These are phyloP conservation scores for Oncorhynchus tshawytscha DNA, from an alignment of 2,113 vertebrate genomes.

Conservation along the genomic window DNA sequence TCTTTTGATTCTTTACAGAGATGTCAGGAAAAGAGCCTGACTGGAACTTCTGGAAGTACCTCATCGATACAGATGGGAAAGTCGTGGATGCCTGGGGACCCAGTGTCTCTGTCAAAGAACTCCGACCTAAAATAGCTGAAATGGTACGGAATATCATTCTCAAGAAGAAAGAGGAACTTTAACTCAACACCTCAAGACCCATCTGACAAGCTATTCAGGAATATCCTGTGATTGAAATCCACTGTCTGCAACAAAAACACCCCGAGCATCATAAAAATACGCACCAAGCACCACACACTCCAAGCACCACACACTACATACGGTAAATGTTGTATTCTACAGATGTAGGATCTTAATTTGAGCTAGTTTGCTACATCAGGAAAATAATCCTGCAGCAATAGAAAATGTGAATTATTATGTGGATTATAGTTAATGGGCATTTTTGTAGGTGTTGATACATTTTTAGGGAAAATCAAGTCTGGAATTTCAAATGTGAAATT, in stretches of 20 bases:
- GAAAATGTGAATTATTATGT: no score
- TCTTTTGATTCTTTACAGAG: conserved; percentile 66
- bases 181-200: conserved; percentile 14
- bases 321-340: no score
- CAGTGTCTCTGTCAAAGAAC: conserved; percentile 81
- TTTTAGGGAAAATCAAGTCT: no score
- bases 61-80: conserved; percentile 85
- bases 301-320: no score
- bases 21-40: conserved; percentile 87
- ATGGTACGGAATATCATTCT: conserved; percentile 92
- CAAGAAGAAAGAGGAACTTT: conserved; percentile 90
- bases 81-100: conserved; percentile 89
- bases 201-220: neutral
- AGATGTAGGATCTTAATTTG: no score
- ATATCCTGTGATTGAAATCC: neutral
- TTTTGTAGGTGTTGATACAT: no score
- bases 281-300: no score
- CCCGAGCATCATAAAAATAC: neutral
- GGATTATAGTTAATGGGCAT: no score
- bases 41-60: conserved; percentile 99
- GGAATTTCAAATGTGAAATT: no score
- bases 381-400: no score
- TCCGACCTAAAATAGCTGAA: conserved; percentile 81
- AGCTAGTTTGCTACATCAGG: no score
- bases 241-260: neutral